Conservation (phyloP, 2,888 invertebrate genomes). For the Sycophila texana region DNA sequence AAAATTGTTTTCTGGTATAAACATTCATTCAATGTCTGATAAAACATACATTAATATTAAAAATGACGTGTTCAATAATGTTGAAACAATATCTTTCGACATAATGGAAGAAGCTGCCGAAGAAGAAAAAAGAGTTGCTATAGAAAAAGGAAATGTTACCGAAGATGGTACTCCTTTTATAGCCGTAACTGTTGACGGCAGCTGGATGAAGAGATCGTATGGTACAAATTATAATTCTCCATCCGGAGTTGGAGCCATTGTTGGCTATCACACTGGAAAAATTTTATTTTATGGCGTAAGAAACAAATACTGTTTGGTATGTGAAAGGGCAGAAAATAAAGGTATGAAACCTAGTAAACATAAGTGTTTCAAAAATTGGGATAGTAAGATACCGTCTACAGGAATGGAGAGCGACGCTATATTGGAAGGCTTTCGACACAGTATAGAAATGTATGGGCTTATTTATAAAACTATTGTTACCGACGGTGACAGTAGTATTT, state of each 20-base stretch:
- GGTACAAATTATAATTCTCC: constrained; percentile 54
- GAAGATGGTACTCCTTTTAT: constrained; percentile 52
- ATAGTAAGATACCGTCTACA: neutral
- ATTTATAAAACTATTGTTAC: neutral
- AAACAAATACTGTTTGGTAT: too few relatives aligned
- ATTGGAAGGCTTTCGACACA: neutral
- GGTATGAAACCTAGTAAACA: neutral
- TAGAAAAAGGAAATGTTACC: constrained; percentile 30
- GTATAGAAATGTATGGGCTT: neutral
- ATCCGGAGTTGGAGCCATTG: constrained; percentile 56
- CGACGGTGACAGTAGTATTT: neutral
- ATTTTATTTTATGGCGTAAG: too few relatives aligned
- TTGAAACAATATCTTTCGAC: constrained; percentile 23
- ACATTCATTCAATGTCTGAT: constrained; percentile 53
- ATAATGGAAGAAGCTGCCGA: constrained; percentile 46
- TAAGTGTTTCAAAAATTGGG: neutral
- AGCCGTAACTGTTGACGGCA: constrained; percentile 55
- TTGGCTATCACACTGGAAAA: constrained; percentile 58
- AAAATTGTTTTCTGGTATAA: constrained; percentile 53
- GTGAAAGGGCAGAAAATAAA: neutral
- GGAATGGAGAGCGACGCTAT: neutral
- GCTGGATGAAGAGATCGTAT: constrained; percentile 60
- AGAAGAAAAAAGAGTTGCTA: constrained; percentile 51
- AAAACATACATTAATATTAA: constrained; percentile 42
- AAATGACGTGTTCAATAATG: constrained; percentile 29